phyloP scores from a whole-genome alignment of 2,888 invertebrate genomes.

The Leucoptera coffeella region DNA sequence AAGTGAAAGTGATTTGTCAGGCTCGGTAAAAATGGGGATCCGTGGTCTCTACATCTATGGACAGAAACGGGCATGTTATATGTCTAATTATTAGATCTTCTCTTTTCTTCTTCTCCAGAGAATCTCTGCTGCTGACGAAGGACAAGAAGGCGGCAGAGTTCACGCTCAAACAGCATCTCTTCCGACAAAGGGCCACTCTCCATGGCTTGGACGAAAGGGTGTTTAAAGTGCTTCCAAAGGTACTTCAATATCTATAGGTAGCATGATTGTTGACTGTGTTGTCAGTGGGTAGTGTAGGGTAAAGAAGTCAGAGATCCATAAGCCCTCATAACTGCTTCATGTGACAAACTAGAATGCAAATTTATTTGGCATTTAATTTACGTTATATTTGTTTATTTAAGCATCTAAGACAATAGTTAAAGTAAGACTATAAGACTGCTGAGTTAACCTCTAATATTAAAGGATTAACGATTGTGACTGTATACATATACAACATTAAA shows the following conservation, averaged over 20 bases:
- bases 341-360: too few relatives aligned
- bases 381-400: too few relatives aligned
- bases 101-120: conserved; percentile 17
- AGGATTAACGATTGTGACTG: too few relatives aligned
- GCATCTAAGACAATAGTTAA: background rate
- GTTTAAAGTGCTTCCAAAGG: conserved; percentile 74
- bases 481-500: too few relatives aligned
- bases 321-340: too few relatives aligned
- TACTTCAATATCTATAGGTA: conserved; percentile 14
- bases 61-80: background rate
- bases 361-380: too few relatives aligned
- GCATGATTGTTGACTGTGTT: background rate
- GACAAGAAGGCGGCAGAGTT: conserved; percentile 49
- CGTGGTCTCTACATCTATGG: too few relatives aligned
- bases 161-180: conserved; percentile 63
- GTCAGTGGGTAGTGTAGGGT: too few relatives aligned
- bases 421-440: background rate
- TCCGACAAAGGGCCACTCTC: conserved; percentile 63
- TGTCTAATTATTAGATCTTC: background rate
- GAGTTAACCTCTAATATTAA: too few relatives aligned
- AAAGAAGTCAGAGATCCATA: too few relatives aligned
- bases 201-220: conserved; percentile 75
- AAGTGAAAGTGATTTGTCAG: too few relatives aligned
- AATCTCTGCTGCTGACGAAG: conserved; percentile 21
- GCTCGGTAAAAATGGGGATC: too few relatives aligned